Evolutionary conservation across 2,113 vertebrate species (phyloP), one percentile per base, ranked within the genome.

Genomic region (Camarhynchus parvulus): DNA sequence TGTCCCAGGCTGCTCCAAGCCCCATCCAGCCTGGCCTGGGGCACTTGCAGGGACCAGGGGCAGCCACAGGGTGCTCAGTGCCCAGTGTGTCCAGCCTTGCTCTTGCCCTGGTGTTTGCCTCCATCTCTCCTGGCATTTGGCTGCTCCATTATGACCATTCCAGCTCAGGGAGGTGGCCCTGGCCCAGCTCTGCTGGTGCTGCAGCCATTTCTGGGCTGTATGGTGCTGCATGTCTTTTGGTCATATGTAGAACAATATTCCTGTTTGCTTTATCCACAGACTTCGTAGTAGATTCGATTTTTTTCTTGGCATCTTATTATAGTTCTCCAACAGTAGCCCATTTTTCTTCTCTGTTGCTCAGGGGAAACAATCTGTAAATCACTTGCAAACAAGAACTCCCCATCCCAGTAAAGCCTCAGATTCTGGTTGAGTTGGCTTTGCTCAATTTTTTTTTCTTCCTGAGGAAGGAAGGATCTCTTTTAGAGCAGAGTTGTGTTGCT

Each of bases 281-380:
- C 61, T 80, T 80, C 18, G 17, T 74, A 79, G 31, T 56, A 68
- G 80, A 74, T 70, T 55, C 1, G 0, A 46, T 30, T 66, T 62
- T 76, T 83, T 64, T 16, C 47, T 70, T 87, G 80, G 77, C 56
- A 8, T 83, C 19, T 78, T 66, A 55, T 70, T 55, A n/a, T 68
- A 39, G 33, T 84, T 92, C 84, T 92, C 52, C 52, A 95, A 35
- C 63, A 83, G 88, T 74, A 86, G 72, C 12, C 44, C n/a, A 31
- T 92, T 82, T 92, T 87, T 79, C 62, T 91, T 77, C 42, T 79
- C 41, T 63, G 0, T 70, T 64, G 20, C 81, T 90, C 35, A 47
- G 30, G 28, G 30, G 68, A 93, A 95, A 63, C n/a, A 83, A 94
- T 41, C 76, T 89, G 87, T 92, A 93, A 90, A 95, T 95, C 76